These are phyloP conservation scores for Bursaphelenchus okinawaensis DNA, from an alignment of 2,888 invertebrate species.

Conservation along the genomic window DNA sequence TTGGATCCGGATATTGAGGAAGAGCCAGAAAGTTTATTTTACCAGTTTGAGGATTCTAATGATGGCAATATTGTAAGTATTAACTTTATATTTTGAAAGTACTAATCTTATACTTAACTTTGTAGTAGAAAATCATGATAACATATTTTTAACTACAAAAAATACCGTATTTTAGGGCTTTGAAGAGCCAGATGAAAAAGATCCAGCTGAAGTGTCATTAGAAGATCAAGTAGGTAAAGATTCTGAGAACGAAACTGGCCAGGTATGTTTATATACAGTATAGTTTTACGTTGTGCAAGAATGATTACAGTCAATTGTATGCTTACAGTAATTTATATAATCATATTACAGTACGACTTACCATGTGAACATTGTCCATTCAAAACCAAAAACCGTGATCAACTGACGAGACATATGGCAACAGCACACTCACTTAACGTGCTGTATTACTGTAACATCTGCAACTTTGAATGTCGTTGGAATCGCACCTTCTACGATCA, in stretches of 20 bases:
- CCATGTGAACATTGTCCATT: slow-evolving; percentile 64
- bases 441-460: slow-evolving; percentile 66
- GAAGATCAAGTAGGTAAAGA: slow-evolving; percentile 13
- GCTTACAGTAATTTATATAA: neutral
- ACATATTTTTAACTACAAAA: too few relatives aligned
- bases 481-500: slow-evolving; percentile 66
- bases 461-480: slow-evolving; percentile 67
- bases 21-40: slow-evolving; percentile 27
- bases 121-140: too few relatives aligned
- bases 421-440: slow-evolving; percentile 65
- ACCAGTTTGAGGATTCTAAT: slow-evolving; percentile 27
- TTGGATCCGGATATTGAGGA: slow-evolving; percentile 21
- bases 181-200: slow-evolving; percentile 34
- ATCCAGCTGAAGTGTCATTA: slow-evolving; percentile 24
- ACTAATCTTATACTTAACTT: neutral
- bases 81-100: neutral
- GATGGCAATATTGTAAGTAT: slow-evolving; percentile 11
- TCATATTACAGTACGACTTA: slow-evolving; percentile 57
- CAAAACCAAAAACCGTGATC: slow-evolving; percentile 59
- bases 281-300: neutral
- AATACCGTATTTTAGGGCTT: slow-evolving; percentile 23
- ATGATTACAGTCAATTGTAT: neutral
- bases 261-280: neutral
- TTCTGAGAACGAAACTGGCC: slow-evolving; percentile 7
- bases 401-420: slow-evolving; percentile 61